Evolutionary conservation across 2,113 vertebrate genomes (phyloP).

Genomic region (Pipa parva): DNA sequence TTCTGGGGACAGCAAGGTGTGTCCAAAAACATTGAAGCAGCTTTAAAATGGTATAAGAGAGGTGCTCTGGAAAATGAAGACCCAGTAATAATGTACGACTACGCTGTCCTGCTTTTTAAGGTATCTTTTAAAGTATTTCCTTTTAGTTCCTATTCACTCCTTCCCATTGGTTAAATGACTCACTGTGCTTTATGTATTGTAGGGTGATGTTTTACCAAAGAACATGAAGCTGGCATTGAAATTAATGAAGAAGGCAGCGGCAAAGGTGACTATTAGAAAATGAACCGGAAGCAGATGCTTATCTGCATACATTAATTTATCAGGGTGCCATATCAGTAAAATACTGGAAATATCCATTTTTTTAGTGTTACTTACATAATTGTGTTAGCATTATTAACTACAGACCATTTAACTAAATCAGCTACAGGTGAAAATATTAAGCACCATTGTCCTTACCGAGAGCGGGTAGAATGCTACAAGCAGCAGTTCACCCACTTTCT

Average conservation of each 20-base stretch:
- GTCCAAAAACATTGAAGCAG: slow-evolving; percentile 71
- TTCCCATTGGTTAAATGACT: background rate
- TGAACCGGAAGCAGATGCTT: no score
- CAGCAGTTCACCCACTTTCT: no score
- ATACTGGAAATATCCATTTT: no score
- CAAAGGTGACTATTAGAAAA: slow-evolving; percentile 63
- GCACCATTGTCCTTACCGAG: no score
- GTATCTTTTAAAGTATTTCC: slow-evolving; percentile 49
- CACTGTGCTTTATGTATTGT: slow-evolving; percentile 44
- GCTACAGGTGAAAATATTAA: no score
- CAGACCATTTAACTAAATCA: no score
- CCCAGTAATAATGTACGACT: slow-evolving; percentile 79
- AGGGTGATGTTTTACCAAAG: slow-evolving; percentile 84
- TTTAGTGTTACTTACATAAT: no score
- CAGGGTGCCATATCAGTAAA: no score
- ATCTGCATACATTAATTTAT: no score
- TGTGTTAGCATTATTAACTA: no score
- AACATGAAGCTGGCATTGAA: slow-evolving; percentile 74
- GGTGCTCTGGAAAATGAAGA: slow-evolving; percentile 81
- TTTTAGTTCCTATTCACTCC: background rate
- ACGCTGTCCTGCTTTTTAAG: slow-evolving; percentile 84
- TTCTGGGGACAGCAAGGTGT: slow-evolving; percentile 85
- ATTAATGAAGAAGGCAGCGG: slow-evolving; percentile 84
- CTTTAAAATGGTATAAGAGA: slow-evolving; percentile 78
- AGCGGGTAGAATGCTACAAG: no score